A percentile compares a stretch with the other conserved stretches of the same genome.
phyloP scores from a whole-genome alignment of 2,797 vertebrate genomes.

The Tapera naevia region DNA sequence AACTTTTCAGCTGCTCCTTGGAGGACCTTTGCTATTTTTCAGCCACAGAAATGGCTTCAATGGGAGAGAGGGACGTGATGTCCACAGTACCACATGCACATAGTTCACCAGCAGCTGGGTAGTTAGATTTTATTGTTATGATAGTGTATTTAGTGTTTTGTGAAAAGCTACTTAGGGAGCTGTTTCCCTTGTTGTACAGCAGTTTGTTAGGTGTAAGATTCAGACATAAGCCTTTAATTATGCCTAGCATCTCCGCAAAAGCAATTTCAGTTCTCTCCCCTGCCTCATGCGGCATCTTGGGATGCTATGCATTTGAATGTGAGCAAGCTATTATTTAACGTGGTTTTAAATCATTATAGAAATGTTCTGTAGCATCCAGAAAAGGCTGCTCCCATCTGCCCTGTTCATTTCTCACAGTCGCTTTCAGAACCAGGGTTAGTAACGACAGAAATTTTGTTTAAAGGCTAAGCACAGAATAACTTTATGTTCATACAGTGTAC shows the following conservation, averaged over 20 bases:
- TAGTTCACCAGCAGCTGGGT: conserved; percentile 20
- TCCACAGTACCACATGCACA: background rate
- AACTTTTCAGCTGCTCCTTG: conserved; percentile 28
- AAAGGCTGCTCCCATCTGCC: conserved; percentile 40
- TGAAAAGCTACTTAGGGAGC: conserved; percentile 33
- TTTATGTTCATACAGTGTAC: background rate
- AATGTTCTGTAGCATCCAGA: conserved; percentile 7
- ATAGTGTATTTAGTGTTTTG: conserved; percentile 30
- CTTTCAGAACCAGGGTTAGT: conserved; percentile 7
- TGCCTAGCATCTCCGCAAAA: conserved; percentile 7
- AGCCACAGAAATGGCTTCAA: background rate
- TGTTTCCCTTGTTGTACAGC: conserved; percentile 11
- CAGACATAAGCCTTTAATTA: conserved; percentile 57
- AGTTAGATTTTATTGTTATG: conserved; percentile 35
- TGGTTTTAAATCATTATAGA: conserved; percentile 38
- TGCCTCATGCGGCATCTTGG: conserved; percentile 5
- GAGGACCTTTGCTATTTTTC: conserved; percentile 23
- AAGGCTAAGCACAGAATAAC: background rate
- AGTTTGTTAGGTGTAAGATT: conserved; percentile 40
- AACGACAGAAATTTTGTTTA: conserved; percentile 2
- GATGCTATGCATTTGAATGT: conserved; percentile 20
- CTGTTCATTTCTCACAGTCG: background rate
- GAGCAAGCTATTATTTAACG: conserved; percentile 35
- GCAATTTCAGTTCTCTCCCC: conserved; percentile 30
- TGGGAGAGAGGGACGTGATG: background rate